A percentile compares a stretch with the other conserved stretches of the same genome.
phyloP scores from a whole-genome alignment of 2,888 invertebrate species.

The Chloromyia formosa region DNA sequence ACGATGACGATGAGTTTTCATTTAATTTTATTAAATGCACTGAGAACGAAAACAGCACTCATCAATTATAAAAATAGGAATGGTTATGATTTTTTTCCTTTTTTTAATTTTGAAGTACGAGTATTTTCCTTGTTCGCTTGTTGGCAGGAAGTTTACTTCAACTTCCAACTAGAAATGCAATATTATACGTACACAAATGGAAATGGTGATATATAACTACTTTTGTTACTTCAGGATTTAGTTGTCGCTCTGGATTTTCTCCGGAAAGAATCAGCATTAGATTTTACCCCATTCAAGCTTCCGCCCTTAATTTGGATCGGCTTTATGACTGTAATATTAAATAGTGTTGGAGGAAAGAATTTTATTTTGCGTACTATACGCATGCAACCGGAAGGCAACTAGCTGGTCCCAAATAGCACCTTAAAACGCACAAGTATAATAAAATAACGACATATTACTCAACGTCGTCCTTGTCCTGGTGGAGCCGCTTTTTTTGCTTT shows the following conservation, averaged over 20 bases:
- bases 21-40: too few species aligned
- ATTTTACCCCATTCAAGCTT: background rate
- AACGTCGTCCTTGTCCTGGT: conserved; percentile 12
- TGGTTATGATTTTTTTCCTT: too few species aligned
- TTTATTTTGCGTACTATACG: conserved; percentile 44
- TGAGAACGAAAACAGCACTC: too few species aligned
- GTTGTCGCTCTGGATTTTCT: background rate
- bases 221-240: background rate
- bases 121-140: too few species aligned
- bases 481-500: background rate
- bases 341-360: conserved; percentile 31
- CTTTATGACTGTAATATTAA: conserved; percentile 38
- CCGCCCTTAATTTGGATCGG: conserved; percentile 17
- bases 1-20: too few species aligned
- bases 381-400: conserved; percentile 49
- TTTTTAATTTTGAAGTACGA: too few species aligned
- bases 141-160: too few species aligned
- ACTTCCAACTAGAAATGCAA: too few species aligned
- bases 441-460: conserved; percentile 46
- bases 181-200: background rate
- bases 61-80: too few species aligned
- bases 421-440: conserved; percentile 53
- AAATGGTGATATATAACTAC: background rate
- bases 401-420: conserved; percentile 51
- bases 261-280: conserved; percentile 20